Evolutionary conservation across 2,797 vertebrate genomes (phyloP).

Genomic region (Acipenser ruthenus): DNA sequence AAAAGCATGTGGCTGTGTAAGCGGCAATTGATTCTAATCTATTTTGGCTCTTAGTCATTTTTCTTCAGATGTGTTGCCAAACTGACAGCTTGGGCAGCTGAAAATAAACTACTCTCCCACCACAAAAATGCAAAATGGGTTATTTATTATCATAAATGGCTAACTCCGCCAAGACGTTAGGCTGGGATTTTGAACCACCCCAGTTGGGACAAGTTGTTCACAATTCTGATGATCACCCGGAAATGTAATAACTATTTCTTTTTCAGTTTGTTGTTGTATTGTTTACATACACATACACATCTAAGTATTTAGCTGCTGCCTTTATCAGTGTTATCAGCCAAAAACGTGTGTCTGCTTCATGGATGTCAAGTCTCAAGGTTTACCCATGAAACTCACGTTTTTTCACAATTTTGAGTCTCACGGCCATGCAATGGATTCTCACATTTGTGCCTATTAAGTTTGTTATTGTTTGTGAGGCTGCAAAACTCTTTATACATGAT

Average conservation of each 20-base stretch:
- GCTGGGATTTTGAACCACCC: neutral
- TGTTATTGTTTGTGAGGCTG: too few relatives aligned
- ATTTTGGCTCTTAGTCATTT: constrained; percentile 7
- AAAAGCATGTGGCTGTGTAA: neutral
- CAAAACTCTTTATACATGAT: too few relatives aligned
- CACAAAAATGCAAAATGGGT: constrained; percentile 4
- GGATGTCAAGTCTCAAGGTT: too few relatives aligned
- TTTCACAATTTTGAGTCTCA: too few relatives aligned
- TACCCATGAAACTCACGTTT: too few relatives aligned
- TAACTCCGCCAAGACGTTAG: constrained; percentile 2
- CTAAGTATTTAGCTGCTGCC: too few relatives aligned
- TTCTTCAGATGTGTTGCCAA: constrained; percentile 5
- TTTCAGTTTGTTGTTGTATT: neutral
- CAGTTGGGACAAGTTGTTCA: neutral
- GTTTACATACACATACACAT: neutral
- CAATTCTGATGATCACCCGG: neutral
- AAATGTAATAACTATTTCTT: too few relatives aligned
- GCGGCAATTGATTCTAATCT: constrained; percentile 1
- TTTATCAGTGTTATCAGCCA: too few relatives aligned
- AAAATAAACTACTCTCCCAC: constrained; percentile 10
- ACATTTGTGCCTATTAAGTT: too few relatives aligned
- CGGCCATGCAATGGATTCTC: too few relatives aligned
- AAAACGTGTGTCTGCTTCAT: too few relatives aligned
- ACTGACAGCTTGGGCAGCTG: constrained; percentile 9
- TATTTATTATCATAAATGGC: constrained; percentile 7